Conservation (phyloP, 2,797 vertebrate species). For the Microcaecilia unicolor region DNA sequence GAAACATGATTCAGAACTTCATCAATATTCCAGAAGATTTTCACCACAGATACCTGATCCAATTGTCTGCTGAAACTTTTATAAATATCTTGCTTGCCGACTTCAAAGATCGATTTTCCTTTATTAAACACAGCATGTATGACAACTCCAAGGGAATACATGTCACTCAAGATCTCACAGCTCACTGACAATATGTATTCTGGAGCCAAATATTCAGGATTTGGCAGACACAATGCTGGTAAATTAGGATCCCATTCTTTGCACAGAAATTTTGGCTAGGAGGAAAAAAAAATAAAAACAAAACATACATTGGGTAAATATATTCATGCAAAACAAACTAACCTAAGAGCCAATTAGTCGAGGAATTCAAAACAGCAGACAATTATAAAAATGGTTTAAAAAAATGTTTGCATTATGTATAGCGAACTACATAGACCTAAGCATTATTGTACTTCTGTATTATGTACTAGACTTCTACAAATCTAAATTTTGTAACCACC, state of each 20-base stretch:
- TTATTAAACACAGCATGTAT: constrained; percentile 92
- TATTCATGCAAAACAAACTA: constrained; percentile 7
- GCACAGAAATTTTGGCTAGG: constrained; percentile 81
- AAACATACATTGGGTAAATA: neutral
- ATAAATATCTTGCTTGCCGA: constrained; percentile 97
- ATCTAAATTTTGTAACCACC: no score
- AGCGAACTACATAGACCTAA: no score
- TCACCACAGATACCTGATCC: constrained; percentile 73
- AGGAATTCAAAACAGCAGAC: no score
- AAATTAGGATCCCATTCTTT: constrained; percentile 98
- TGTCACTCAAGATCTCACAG: constrained; percentile 93
- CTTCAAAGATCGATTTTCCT: constrained; percentile 88
- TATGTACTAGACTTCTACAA: no score
- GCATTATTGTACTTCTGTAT: no score
- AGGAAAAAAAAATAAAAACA: constrained; percentile 13
- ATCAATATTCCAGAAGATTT: constrained; percentile 1
- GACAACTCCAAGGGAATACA: constrained; percentile 92
- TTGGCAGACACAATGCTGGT: constrained; percentile 88
- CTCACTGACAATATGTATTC: constrained; percentile 97
- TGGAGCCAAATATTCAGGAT: constrained; percentile 92
- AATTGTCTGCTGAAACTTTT: constrained; percentile 96
- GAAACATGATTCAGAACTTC: constrained; percentile 2
- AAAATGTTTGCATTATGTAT: no score
- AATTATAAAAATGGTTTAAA: no score
- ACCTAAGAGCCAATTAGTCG: neutral